These are phyloP conservation scores for Sinosuthora webbiana DNA, from an alignment of 2,113 vertebrate genomes.

Conservation along the genomic window DNA sequence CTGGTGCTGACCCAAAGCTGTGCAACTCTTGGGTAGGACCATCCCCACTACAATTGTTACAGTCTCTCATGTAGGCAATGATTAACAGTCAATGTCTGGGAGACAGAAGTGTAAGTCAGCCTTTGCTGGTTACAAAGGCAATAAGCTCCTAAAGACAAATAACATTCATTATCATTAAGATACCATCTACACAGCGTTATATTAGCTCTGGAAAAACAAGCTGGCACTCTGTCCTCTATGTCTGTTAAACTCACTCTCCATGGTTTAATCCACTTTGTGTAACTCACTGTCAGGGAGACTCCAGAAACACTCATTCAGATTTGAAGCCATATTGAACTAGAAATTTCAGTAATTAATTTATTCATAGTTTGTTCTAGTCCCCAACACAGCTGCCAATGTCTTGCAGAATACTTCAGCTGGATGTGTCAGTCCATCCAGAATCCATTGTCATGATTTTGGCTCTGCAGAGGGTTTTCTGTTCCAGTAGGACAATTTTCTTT, in stretches of 20 bases:
- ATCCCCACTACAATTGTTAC: rapidly evolving
- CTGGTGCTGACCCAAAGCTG: not conserved
- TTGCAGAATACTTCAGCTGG: not conserved
- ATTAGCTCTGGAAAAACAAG: not conserved
- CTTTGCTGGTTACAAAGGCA: not conserved
- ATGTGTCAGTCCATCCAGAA: not conserved
- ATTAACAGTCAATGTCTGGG: not conserved
- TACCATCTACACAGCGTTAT: not conserved
- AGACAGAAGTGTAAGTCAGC: not conserved
- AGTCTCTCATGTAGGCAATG: not conserved
- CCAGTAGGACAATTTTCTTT: not conserved
- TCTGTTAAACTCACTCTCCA: not conserved
- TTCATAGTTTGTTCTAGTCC: not conserved
- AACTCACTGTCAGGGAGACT: not conserved
- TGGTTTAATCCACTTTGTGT: not conserved
- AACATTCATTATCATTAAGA: not conserved
- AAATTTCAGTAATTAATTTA: not conserved
- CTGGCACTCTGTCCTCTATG: not conserved
- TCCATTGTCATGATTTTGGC: not conserved
- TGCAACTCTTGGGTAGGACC: not conserved
- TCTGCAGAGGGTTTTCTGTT: not conserved
- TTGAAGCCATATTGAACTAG: not conserved
- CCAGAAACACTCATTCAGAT: not conserved
- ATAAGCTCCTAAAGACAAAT: not conserved
- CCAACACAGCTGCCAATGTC: not conserved